Evolutionary conservation across 2,113 vertebrate species (phyloP), one percentile per base, ranked within the genome.

Genomic region (Cavia porcellus): DNA sequence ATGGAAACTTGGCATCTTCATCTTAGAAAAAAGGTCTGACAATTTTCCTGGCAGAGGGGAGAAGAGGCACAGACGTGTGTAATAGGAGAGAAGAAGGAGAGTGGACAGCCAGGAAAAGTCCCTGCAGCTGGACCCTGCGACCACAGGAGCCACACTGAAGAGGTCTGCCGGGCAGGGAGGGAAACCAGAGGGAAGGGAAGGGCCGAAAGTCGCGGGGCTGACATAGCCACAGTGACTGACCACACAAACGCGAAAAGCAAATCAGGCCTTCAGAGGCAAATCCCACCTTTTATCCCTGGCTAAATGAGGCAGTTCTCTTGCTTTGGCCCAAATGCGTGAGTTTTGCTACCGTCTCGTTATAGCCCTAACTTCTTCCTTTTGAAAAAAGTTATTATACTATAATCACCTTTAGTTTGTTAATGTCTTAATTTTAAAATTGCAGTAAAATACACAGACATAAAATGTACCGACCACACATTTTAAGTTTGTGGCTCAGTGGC

Each of bases 91-190:
- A 32, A 61, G 19, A 22, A 11, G 38, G 1, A n/a, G 3, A 42
- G 0, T 50, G 11, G 50, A 25, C 2, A 25, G 5, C 72, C 4
- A 9, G 0, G 25, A 57, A n/a, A 88, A 38, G n/a, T 47, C 38
- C 38, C 28, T 2, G 7, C 1, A 42, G 19, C 35, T 15, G 52
- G 62, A 9, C 85, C 25, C 35, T 22, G 14, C 2, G 22, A 45
- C 55, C 35, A 17, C 5, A 83, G 70, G 35, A 72, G 25, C 32
- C 10, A 25, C 62, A 50, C 19, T 6, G 19, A 17, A 32, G 0
- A 8, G 28, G 74, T 47, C 50, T 85, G 32, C 52, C 35, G 17
- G 24, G 11, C 20, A n/a, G 30, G 52, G 80, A 50, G 30, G 50
- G 22, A 3, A 35, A 30, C 1, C 6, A 52, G 68, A 42, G 17